Evolutionary conservation across 1,140 invertebrate species (phyloP), one percentile per base, ranked within the genome.

Genomic region (Drosophila equinoxialis): DNA sequence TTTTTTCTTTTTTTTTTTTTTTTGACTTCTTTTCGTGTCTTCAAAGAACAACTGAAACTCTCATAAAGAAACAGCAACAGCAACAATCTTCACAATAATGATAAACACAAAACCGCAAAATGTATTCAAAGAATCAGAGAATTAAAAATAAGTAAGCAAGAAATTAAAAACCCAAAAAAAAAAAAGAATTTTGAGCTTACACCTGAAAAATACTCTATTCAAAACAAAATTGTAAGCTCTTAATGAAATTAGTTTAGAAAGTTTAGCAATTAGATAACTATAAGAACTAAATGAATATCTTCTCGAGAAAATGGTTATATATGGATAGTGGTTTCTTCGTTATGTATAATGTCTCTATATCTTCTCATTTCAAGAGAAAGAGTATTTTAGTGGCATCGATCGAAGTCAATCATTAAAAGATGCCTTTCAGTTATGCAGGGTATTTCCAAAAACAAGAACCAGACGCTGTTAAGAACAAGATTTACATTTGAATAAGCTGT

Each of bases 401-500:
- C 2, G 8, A 11, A 37, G 10, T 8, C 5, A 37, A 8, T 8
- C 35, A 20, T 48, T 6, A 3, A 20, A 48, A 23, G 1, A 23
- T 23, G 20, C 20, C 20, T 23, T 23, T 23, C 20, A 7, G 48
- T 39, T 39, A 17, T 51, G 35, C 41, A 57, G 58, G 42, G 66
- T 55, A 33, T 55, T 14, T 54, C 45, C 48, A 30, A 41, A 41
- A 54, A 23, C 45, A 23, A 51, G 45, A 51, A 51, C 45, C 17
- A 59, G 33, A 35, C 14, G 33, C 57, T 20, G 57, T 59, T 59
- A 69, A 86, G 83, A 86, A 86, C 79, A 69, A 87, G 72, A 86
- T 86, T 86, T 82, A 82, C 83, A 77, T 86, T 79, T 80, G 68
- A 78, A 84, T 84, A 65, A 30, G 65, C 66, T 62, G 41, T 69